Percentiles rank a stretch among this genome's conserved stretches.
phyloP scores from a whole-genome alignment of 2,888 invertebrate genomes.

The Ischnus inquisitorius region DNA sequence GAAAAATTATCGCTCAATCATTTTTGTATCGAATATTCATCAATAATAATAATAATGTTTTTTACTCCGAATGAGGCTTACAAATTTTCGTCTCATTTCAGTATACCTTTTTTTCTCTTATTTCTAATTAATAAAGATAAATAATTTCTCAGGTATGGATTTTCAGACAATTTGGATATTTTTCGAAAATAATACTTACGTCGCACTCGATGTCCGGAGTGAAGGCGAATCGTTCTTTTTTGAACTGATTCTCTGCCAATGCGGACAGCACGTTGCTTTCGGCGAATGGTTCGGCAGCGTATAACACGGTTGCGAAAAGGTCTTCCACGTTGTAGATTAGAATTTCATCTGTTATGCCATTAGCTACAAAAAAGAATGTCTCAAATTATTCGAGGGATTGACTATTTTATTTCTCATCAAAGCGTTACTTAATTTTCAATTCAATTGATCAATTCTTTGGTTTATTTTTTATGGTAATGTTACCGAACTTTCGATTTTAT shows the following conservation, averaged over 20 bases:
- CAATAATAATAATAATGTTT: background rate
- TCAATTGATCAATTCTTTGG: too few relatives aligned
- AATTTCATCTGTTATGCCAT: constrained; percentile 71
- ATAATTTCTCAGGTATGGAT: too few relatives aligned
- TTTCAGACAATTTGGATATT: too few relatives aligned
- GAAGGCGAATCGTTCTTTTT: constrained; percentile 82
- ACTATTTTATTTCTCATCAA: too few relatives aligned
- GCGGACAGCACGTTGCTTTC: constrained; percentile 57
- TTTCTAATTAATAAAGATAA: too few relatives aligned
- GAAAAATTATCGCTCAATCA: background rate
- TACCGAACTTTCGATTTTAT: background rate
- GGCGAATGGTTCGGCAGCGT: constrained; percentile 43
- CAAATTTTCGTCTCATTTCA: too few relatives aligned
- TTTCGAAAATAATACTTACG: constrained; percentile 76
- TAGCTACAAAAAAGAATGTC: constrained; percentile 30
- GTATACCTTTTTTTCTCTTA: too few relatives aligned
- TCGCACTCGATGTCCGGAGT: constrained; percentile 82
- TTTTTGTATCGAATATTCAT: background rate
- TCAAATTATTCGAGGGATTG: background rate
- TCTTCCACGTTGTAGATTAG: constrained; percentile 61
- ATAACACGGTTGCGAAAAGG: constrained; percentile 54
- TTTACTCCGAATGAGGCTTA: too few relatives aligned
- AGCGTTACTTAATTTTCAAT: too few relatives aligned
- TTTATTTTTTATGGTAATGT: too few relatives aligned
- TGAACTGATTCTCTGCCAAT: constrained; percentile 81